Evolutionary conservation across 2,113 vertebrate species (phyloP).

Genomic region (Saimiri boliviensis): DNA sequence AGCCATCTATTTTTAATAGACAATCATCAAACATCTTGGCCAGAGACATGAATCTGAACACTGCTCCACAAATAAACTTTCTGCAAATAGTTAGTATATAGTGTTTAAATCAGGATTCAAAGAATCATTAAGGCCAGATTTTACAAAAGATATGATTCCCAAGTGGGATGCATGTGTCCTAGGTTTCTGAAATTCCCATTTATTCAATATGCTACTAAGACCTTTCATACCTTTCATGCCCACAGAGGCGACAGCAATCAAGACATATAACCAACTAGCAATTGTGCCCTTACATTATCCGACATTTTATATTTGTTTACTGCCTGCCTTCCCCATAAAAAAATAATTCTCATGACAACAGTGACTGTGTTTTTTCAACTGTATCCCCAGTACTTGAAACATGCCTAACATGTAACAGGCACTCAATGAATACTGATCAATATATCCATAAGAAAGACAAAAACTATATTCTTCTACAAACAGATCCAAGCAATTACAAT

Average conservation of each 20-base stretch:
- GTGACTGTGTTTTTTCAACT: background rate
- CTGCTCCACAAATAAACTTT: slow-evolving; percentile 19
- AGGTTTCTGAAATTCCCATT: slow-evolving; percentile 41
- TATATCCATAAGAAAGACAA: background rate
- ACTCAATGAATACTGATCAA: background rate
- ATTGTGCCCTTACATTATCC: background rate
- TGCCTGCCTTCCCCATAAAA: slow-evolving; percentile 5
- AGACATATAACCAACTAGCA: background rate
- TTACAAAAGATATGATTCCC: slow-evolving; percentile 17
- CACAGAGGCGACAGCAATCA: background rate
- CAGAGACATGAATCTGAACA: slow-evolving; percentile 50
- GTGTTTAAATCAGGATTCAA: slow-evolving; percentile 20
- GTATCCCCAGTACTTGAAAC: background rate
- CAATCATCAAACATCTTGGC: background rate
- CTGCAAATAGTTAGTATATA: background rate
- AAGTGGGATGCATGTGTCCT: background rate
- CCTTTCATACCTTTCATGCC: background rate
- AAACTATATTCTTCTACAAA: slow-evolving; percentile 7
- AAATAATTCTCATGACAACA: background rate
- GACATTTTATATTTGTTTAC: background rate
- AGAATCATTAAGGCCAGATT: background rate
- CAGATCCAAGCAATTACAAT: slow-evolving; percentile 25
- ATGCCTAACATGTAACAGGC: background rate
- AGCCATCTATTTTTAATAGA: slow-evolving; percentile 29
- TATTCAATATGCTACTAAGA: background rate